Conservation (phyloP, 2,888 invertebrate genomes). For the Campoplex nolae region DNA sequence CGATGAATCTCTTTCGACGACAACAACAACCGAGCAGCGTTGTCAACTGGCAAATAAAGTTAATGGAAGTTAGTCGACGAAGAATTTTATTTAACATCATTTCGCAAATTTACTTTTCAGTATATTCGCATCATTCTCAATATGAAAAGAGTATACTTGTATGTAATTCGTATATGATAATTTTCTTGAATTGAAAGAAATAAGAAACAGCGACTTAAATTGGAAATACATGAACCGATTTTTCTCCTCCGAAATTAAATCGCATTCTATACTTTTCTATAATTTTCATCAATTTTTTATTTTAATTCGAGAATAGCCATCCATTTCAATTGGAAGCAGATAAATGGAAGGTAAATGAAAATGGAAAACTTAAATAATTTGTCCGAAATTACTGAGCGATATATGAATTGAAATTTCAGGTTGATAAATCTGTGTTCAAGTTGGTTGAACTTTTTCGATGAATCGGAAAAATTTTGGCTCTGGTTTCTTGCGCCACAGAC, state of each 20-base stretch:
- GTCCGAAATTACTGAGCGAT: background rate
- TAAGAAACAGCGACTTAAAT: background rate
- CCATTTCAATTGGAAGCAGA: too few relatives aligned
- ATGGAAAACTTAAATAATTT: background rate
- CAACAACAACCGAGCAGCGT: conserved; percentile 89
- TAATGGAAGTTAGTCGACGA: background rate
- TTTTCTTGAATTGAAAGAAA: background rate
- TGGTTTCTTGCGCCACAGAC: conserved; percentile 17
- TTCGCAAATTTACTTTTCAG: background rate
- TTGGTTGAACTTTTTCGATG: conserved; percentile 31
- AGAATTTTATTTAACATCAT: background rate
- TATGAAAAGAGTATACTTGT: background rate
- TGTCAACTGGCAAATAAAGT: conserved; percentile 85
- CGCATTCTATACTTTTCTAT: background rate
- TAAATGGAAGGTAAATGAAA: background rate
- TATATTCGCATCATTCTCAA: too few relatives aligned
- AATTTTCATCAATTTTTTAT: background rate
- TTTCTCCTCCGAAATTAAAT: too few relatives aligned
- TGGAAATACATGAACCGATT: too few relatives aligned
- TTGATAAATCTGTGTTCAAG: background rate
- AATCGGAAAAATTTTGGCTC: conserved; percentile 20
- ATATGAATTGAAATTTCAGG: background rate
- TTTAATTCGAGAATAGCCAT: too few relatives aligned
- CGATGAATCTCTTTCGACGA: conserved; percentile 90
- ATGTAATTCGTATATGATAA: background rate